Evolutionary conservation across 2,113 vertebrate species (phyloP).

Genomic region (Pseudonaja textilis): DNA sequence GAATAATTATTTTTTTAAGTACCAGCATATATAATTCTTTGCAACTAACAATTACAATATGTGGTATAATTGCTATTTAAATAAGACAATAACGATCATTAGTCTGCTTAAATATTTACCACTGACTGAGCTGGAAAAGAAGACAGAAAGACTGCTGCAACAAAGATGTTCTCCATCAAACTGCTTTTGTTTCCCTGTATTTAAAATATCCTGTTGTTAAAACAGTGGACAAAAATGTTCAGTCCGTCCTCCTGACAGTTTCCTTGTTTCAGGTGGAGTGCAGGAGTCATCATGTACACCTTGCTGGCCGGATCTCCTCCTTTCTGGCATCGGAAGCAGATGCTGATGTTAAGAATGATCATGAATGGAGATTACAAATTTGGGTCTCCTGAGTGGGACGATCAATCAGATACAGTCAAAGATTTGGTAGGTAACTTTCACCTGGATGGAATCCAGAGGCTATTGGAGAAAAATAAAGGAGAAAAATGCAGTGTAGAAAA

Average conservation of each 20-base stretch:
- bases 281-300: conserved; percentile 97
- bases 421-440: conserved; percentile 79
- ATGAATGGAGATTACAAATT: conserved; percentile 87
- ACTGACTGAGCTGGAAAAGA: neutral
- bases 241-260: neutral
- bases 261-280: conserved; percentile 84
- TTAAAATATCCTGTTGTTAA: neutral
- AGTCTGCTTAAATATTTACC: neutral
- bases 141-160: neutral
- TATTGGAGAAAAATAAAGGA: neutral
- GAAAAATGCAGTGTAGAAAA: neutral
- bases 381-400: conserved; percentile 91
- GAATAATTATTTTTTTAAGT: neutral
- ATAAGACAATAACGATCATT: neutral
- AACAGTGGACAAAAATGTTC: neutral
- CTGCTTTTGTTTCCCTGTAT: neutral
- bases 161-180: neutral
- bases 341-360: conserved; percentile 97
- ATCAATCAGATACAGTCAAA: conserved; percentile 93
- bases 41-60: neutral
- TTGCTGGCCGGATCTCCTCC: conserved; percentile 93
- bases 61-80: neutral
- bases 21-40: neutral
- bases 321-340: conserved; percentile 98
- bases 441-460: too few relatives aligned